Evolutionary conservation across 2,113 vertebrate species (phyloP).

Genomic region (Reinhardtius hippoglossoides): DNA sequence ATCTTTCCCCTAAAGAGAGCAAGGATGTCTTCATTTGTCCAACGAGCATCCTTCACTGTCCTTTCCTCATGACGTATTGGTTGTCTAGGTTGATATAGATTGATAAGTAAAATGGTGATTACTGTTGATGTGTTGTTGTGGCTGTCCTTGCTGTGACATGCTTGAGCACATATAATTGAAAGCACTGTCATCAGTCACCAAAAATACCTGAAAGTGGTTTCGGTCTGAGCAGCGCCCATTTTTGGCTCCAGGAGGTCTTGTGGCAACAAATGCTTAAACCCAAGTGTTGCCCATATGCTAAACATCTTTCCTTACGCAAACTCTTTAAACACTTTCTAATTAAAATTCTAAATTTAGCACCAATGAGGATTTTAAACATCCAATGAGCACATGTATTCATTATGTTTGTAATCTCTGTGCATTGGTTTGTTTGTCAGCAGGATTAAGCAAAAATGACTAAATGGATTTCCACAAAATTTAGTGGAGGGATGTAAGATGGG

Average conservation of each 20-base stretch:
- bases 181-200: not conserved
- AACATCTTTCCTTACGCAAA: no score
- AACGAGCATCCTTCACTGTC: not conserved
- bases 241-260: no score
- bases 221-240: no score
- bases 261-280: no score
- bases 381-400: not conserved
- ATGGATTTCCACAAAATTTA: no score
- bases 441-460: not conserved
- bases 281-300: no score
- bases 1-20: not conserved
- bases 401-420: not conserved
- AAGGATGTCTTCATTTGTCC: constrained; percentile 4
- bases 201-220: not conserved
- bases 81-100: not conserved
- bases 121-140: not conserved
- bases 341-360: no score
- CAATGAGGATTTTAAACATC: no score
- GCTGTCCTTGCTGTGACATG: not conserved
- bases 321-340: no score
- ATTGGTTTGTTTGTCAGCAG: not conserved
- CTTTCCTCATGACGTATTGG: not conserved
- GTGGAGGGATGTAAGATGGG: no score
- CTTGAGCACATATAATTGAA: not conserved
- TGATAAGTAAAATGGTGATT: not conserved